Conservation (phyloP, 2,797 vertebrate species). For the Acrocephalus scirpaceus region DNA sequence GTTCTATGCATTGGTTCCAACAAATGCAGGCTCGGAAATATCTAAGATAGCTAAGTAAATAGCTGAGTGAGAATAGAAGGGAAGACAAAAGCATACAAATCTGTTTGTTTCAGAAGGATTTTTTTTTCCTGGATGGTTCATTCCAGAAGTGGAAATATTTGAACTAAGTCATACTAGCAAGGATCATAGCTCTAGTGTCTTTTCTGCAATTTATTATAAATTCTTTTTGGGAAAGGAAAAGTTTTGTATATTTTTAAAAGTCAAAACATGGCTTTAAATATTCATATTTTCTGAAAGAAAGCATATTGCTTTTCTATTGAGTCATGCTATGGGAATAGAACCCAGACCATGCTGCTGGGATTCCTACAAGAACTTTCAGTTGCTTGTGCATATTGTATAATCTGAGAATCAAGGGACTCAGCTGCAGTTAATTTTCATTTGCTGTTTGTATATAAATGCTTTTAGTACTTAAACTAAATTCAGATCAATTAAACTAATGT, state of each 20-base stretch:
- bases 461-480: conserved; percentile 86
- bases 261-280: conserved; percentile 74
- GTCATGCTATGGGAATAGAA: conserved; percentile 65
- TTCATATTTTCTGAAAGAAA: conserved; percentile 78
- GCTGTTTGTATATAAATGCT: conserved; percentile 84
- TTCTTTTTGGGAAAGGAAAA: conserved; percentile 68
- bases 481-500: conserved; percentile 86
- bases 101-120: background rate
- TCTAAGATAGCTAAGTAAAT: background rate
- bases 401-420: conserved; percentile 71
- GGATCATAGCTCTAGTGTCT: background rate
- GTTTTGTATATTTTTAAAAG: conserved; percentile 81
- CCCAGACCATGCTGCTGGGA: conserved; percentile 37
- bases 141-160: conserved; percentile 16
- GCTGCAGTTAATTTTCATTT: conserved; percentile 84
- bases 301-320: conserved; percentile 78
- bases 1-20: background rate
- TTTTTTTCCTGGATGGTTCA: background rate
- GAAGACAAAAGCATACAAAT: background rate
- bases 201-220: conserved; percentile 60
- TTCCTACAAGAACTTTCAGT: conserved; percentile 52
- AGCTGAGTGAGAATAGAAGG: background rate
- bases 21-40: background rate
- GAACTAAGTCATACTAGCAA: background rate
- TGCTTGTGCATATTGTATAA: conserved; percentile 50